Percentiles rank a stretch among this genome's conserved stretches.
These are phyloP conservation scores for Saturnia japonica DNA, from an alignment of 2,888 invertebrate species.

Conservation along the genomic window DNA sequence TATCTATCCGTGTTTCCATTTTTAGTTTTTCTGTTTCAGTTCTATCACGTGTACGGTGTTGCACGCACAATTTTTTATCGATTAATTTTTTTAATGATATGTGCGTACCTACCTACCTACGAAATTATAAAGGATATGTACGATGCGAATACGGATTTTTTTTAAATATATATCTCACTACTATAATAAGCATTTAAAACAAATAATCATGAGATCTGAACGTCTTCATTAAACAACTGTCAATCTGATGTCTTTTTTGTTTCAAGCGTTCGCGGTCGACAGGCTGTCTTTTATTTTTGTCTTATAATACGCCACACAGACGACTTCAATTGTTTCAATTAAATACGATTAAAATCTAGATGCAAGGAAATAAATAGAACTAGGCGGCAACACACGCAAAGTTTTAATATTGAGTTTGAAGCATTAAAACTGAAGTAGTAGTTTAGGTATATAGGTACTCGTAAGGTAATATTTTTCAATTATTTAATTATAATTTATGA, in stretches of 20 bases:
- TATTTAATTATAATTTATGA: background rate
- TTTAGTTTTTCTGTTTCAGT: too few species aligned
- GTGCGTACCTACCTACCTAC: too few species aligned
- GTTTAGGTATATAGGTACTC: background rate
- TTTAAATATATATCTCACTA: background rate
- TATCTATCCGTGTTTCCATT: too few species aligned
- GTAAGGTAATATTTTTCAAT: background rate
- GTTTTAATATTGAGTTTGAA: background rate
- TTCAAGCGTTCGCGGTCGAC: constrained; percentile 29
- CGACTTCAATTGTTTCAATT: constrained; percentile 40
- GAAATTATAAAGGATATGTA: background rate
- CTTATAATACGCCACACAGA: constrained; percentile 27
- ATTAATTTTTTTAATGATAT: too few species aligned
- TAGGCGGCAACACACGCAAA: constrained; percentile 18
- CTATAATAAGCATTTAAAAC: background rate
- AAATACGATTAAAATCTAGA: constrained; percentile 33
- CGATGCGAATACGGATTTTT: background rate
- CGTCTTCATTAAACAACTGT: constrained; percentile 27
- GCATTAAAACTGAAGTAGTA: background rate
- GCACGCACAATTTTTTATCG: too few species aligned
- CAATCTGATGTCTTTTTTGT: constrained; percentile 33
- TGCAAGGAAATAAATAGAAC: constrained; percentile 22
- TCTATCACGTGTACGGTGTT: too few species aligned
- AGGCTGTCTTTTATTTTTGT: constrained; percentile 33
- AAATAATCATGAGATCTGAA: constrained; percentile 9